Evolutionary conservation across 2,888 invertebrate genomes (phyloP), one percentile per base, ranked within the genome.

Genomic region (Rutpela maculata): DNA sequence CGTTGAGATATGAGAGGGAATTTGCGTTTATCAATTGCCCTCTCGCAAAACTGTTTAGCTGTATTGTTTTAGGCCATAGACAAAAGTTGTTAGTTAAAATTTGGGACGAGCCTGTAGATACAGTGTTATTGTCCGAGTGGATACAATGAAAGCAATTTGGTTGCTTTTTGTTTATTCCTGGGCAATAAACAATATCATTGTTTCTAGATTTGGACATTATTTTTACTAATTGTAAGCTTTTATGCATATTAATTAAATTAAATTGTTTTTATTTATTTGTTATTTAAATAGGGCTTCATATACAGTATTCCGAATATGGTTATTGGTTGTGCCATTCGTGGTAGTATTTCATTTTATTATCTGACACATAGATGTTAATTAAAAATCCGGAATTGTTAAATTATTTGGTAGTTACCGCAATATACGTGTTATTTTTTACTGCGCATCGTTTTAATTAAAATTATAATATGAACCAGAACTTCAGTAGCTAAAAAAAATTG

Each of bases 141-240:
- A 68, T 68, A 18, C 76, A 70, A 76, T 78, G 17, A 67, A 78
- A 78, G 74, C 78, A 70, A 78, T 78, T 76, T 50, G 31, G 55
- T 65, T 50, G 63, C 62, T 66, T 55, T 15, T 11, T 55, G 57
- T 57, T 69, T 57, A 15, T 59, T 31, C n/a, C 65, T 26, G 7
- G 38, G 43, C 63, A 63, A 63, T 26, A 26, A 26, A 26, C 38
- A 63, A 38, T 38, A 38, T 43, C 50, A 50, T 50, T 50, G 50
- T 50, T n/a, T 6, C n/a, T n/a, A n/a, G 50, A 7, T 50, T 50
- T 6, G 15, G 15, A 50, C n/a, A 50, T 50, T 50, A 50, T 50
- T n/a, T 50, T 3, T 50, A n/a, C 6, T n/a, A 50, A 50, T n/a
- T n/a, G 15, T n/a, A 15, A 6, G 50, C 50, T 50, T 50, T n/a